Percentiles rank a stretch among this genome's conserved stretches.
Evolutionary conservation across 2,797 vertebrate genomes (phyloP).

Genomic region (Morelia viridis): DNA sequence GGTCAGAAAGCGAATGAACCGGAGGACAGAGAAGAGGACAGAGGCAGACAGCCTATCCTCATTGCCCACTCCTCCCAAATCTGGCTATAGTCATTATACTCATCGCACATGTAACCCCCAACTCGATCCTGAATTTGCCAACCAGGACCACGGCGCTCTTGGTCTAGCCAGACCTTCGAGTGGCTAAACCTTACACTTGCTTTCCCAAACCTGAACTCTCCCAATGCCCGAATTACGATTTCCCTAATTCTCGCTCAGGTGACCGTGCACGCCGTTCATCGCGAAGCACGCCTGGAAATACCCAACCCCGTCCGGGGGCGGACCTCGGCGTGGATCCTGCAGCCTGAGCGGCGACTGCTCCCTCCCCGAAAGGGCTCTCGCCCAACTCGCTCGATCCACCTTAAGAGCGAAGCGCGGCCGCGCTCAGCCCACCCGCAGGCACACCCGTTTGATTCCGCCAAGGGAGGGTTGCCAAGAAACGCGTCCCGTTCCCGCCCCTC

Average conservation of each 20-base stretch:
- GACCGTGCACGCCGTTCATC: not conserved
- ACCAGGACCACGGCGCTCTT: not conserved
- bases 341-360: not conserved
- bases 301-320: not conserved
- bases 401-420: not conserved
- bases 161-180: not conserved
- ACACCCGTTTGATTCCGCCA: not conserved
- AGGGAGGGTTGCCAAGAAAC: not conserved
- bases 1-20: not conserved
- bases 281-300: not conserved
- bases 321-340: not conserved
- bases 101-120: not conserved
- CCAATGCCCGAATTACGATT: not conserved
- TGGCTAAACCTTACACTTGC: not conserved
- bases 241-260: not conserved
- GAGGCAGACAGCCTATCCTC: not conserved
- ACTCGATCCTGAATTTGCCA: too few species aligned
- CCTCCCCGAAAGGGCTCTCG: too few species aligned
- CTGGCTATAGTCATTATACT: not conserved
- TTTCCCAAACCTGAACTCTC: not conserved
- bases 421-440: not conserved
- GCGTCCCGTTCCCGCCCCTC: not conserved
- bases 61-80: not conserved
- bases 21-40: not conserved
- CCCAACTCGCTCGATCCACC: not conserved